Evolutionary conservation across 2,888 invertebrate species (phyloP).

Genomic region (Ophioninae sp.): DNA sequence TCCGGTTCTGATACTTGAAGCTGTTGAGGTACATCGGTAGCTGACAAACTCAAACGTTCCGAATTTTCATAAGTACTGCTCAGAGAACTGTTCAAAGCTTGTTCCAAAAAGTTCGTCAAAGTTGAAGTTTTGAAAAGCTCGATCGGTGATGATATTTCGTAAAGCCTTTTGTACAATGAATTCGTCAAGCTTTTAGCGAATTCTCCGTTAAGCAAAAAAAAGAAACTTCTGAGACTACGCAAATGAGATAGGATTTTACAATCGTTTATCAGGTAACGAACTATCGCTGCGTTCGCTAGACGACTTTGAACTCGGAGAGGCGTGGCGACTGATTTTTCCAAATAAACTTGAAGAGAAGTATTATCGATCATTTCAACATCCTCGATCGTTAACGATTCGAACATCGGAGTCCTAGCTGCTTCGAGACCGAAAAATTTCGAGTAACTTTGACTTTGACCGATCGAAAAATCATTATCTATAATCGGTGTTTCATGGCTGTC

Average conservation of each 20-base stretch:
- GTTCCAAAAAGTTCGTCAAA: slow-evolving; percentile 86
- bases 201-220: slow-evolving; percentile 90
- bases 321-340: slow-evolving; percentile 86
- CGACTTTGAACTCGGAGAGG: slow-evolving; percentile 87
- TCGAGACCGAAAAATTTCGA: slow-evolving; percentile 67
- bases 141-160: slow-evolving; percentile 85
- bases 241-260: slow-evolving; percentile 88
- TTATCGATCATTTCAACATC: slow-evolving; percentile 79
- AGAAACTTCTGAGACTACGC: slow-evolving; percentile 88
- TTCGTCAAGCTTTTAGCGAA: slow-evolving; percentile 88
- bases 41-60: slow-evolving; percentile 76
- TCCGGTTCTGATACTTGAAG: slow-evolving; percentile 83
- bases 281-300: slow-evolving; percentile 87
- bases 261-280: slow-evolving; percentile 87
- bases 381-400: slow-evolving; percentile 70
- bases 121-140: slow-evolving; percentile 88
- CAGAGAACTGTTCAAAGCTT: slow-evolving; percentile 87
- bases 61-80: slow-evolving; percentile 79
- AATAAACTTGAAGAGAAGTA: slow-evolving; percentile 82
- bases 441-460: slow-evolving; percentile 51
- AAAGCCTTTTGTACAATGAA: slow-evolving; percentile 86
- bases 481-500: slow-evolving; percentile 32
- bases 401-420: slow-evolving; percentile 61
- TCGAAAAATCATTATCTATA: slow-evolving; percentile 52
- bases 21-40: slow-evolving; percentile 70